phyloP scores from a whole-genome alignment of 2,113 vertebrate species.

The Opisthocomus hoazin region DNA sequence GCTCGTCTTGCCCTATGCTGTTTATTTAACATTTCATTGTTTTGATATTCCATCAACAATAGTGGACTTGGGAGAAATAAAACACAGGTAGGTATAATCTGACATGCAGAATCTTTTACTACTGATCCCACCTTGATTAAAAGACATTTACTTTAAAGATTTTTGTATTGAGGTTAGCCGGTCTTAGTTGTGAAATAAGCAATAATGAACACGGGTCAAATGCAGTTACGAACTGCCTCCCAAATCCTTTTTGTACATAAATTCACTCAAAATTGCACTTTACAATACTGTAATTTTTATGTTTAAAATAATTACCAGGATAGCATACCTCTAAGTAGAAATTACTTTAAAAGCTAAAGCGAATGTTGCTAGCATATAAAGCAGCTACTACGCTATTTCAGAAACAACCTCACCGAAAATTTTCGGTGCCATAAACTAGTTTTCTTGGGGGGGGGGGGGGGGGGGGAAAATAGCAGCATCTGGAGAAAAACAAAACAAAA shows the following conservation, averaged over 20 bases:
- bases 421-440: not conserved
- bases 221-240: not conserved
- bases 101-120: not conserved
- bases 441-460: not conserved
- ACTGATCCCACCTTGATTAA: not conserved
- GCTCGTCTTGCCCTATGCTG: not conserved
- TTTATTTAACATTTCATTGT: not conserved
- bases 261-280: not conserved
- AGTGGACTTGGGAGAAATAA: not conserved
- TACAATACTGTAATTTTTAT: not conserved
- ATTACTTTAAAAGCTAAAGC: not conserved
- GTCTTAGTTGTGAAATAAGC: not conserved
- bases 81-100: not conserved
- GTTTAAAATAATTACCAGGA: not conserved
- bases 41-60: not conserved
- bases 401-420: not conserved
- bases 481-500: fast-evolving
- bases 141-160: not conserved
- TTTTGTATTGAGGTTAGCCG: not conserved
- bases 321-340: not conserved
- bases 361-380: not conserved
- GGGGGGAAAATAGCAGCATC: not conserved
- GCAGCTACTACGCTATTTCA: not conserved
- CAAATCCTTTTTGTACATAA: not conserved
- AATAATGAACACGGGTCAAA: not conserved